Conservation (phyloP, 2,888 invertebrate species). For the Pristionchus entomophagus region DNA sequence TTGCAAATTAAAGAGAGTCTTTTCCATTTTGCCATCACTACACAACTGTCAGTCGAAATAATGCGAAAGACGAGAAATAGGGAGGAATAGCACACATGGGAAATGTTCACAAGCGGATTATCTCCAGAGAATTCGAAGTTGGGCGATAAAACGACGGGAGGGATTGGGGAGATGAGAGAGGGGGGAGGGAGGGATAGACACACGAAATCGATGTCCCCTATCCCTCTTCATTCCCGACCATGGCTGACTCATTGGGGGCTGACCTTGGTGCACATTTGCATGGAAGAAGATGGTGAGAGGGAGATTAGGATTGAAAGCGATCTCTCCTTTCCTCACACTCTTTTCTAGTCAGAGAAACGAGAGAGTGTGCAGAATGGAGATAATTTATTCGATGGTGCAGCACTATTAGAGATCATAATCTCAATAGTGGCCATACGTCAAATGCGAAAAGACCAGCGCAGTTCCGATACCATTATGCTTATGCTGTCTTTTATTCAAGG, state of each 20-base stretch:
- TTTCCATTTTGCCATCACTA: no score
- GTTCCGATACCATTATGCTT: no score
- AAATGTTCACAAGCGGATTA: slow-evolving; percentile 17
- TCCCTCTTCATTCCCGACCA: no score
- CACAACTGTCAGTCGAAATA: neutral
- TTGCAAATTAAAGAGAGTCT: no score
- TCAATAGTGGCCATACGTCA: neutral
- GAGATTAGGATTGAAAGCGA: no score
- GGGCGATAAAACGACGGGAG: neutral
- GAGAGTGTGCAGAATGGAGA: no score
- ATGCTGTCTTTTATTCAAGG: no score
- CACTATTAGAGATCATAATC: neutral
- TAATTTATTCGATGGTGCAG: no score
- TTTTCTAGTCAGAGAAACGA: no score
- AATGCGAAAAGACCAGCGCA: neutral
- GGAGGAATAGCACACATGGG: neutral
- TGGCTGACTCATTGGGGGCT: neutral
- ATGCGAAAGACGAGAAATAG: neutral
- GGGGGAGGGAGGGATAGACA: neutral
- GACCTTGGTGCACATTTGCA: slow-evolving; percentile 13
- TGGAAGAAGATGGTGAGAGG: neutral
- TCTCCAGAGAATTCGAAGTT: no score
- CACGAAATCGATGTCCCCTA: neutral
- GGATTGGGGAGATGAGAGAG: neutral
- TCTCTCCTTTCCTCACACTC: no score